Evolutionary conservation across 2,888 invertebrate genomes (phyloP), one percentile per base, ranked within the genome.

Genomic region (Drosophila subsilvestris): DNA sequence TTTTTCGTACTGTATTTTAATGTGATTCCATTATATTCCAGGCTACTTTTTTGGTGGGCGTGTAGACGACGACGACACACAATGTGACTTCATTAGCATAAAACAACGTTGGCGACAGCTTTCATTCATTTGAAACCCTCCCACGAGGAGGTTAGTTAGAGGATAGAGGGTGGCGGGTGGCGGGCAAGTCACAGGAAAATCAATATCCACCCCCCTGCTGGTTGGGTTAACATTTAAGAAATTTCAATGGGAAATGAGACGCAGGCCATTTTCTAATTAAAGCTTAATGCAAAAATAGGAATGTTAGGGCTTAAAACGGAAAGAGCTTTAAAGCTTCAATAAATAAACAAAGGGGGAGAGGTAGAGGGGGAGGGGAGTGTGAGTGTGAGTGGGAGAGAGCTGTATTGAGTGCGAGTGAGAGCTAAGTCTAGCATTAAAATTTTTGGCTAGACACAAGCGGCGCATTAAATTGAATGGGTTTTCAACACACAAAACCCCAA

Each of bases 71-170:
- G 37, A 37, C 37, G 37, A 37, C 37, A 37, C 37, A 77, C 81
- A 84, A 84, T 81, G 80, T 70, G 76, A 62, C 71, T 75, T 78
- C 73, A 83, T 83, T 83, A 82, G 86, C 86, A 83, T 82, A 80
- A 82, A 37, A 56, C 63, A 67, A 63, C 25, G 78, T 56, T 66
- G 60, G 54, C 70, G 67, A 67, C 67, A 80, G 78, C 67, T 74
- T 72, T 57, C 43, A 47, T 37, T 32, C 44, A 29, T 17, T 14
- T 42, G 42, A 42, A 5, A 10, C 29, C 18, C 7, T 14, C 25
- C 7, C 18, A 1, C 50, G 17, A 9, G 17, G 29, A 14, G 18
- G 32, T 14, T 14, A 29, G 29, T 10, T 25, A 27, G 47, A 27
- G 47, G 20, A 43, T 18, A 17, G 63, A 17, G 29, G 49, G 18